Evolutionary conservation across 2,888 invertebrate species (phyloP), one percentile per base, ranked within the genome.

Genomic region (Disparrhopalites patrizii): DNA sequence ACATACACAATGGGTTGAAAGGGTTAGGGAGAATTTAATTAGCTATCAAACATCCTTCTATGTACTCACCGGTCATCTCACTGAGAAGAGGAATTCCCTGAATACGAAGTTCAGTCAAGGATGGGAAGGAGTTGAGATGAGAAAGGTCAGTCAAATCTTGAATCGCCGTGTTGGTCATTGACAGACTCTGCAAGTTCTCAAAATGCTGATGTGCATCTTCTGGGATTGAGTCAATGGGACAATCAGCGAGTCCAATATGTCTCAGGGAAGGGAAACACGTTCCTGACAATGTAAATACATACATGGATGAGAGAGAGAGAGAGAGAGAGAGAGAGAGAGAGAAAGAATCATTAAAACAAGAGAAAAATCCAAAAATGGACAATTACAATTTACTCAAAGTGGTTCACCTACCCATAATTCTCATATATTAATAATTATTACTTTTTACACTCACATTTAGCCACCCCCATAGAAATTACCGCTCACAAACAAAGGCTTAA

Each of bases 51-150:
- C n/a, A n/a, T n/a, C n/a, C n/a, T n/a, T n/a, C n/a, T n/a, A n/a
- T n/a, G n/a, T n/a, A 23, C 55, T 62, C 62, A 75, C 74, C 74
- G 68, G 75, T 73, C 68, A 71, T 66, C 33, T 75, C 73, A 54
- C 47, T 62, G 56, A 72, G 65, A 50, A 71, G 66, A 66, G 73
- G 73, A 55, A 73, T 69, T 68, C 72, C 72, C 65, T 71, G 70
- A 64, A 73, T 68, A 62, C 73, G 66, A 38, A 73, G 66, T 60
- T 73, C 73, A 70, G 71, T 72, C 66, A 75, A 64, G 25, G 70
- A 70, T 36, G 69, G 69, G 62, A 73, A 72, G 36, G 60, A 68
- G 58, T 71, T 71, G 62, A 75, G 68, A 55, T 66, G 62, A 54
- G 69, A 58, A 38, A 75, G 65, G 65, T 75, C 72, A 70, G 70